phyloP scores from a whole-genome alignment of 2,888 invertebrate genomes.

The Nephrocerus scutellatus region DNA sequence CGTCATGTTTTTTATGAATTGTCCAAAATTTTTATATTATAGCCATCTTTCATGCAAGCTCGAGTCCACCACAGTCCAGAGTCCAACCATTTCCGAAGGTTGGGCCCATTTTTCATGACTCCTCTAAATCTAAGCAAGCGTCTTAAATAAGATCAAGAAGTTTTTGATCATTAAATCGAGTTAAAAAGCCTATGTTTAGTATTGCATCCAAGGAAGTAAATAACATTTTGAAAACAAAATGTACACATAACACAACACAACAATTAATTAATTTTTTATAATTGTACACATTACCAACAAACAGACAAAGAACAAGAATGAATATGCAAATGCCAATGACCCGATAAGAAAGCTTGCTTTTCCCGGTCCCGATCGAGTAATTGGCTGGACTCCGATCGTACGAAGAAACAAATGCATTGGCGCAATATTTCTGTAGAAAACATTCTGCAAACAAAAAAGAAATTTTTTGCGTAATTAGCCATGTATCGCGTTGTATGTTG shows the following conservation, averaged over 20 bases:
- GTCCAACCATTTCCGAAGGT: no score
- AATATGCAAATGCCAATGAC: constrained; percentile 56
- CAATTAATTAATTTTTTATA: no score
- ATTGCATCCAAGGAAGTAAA: neutral
- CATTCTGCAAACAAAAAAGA: constrained; percentile 37
- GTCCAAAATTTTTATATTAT: no score
- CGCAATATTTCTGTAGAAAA: constrained; percentile 48
- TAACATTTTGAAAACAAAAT: no score
- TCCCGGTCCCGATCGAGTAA: constrained; percentile 51
- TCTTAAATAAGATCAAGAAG: neutral
- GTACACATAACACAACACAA: no score
- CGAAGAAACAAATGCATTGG: constrained; percentile 50
- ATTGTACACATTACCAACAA: constrained; percentile 41
- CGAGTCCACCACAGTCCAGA: no score
- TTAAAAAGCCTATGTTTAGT: neutral
- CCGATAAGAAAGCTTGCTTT: constrained; percentile 49
- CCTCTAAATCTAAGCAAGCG: no score
- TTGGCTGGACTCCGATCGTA: constrained; percentile 57
- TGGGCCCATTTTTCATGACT: no score
- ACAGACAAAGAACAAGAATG: constrained; percentile 50
- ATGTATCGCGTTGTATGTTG: no score
- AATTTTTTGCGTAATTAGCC: no score
- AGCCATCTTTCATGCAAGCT: no score
- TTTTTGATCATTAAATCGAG: neutral
- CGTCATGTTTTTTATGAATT: no score